A percentile compares a stretch with the other conserved stretches of the same genome.
Evolutionary conservation across 2,888 invertebrate species (phyloP).

Genomic region (Steinernema carpocapsae): DNA sequence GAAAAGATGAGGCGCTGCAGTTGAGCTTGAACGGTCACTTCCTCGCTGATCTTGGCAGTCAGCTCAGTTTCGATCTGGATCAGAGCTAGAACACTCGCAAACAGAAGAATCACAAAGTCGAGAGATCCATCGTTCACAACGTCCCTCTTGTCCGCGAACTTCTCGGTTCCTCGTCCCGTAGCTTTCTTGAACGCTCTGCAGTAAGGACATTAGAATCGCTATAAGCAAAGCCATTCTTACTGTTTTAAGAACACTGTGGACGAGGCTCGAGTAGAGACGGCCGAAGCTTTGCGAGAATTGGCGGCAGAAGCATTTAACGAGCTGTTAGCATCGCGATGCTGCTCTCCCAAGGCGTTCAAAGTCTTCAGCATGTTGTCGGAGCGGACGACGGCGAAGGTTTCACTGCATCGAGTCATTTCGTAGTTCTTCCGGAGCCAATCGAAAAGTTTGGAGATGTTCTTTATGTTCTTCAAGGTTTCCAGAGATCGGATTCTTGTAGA

Average conservation of each 20-base stretch:
- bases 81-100: slow-evolving; percentile 44
- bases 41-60: slow-evolving; percentile 44
- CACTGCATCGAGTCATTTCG: background rate
- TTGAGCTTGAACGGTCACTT: slow-evolving; percentile 50
- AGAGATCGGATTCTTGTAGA: slow-evolving; percentile 39
- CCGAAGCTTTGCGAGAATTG: slow-evolving; percentile 4
- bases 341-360: slow-evolving; percentile 43
- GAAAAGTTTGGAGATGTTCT: slow-evolving; percentile 45
- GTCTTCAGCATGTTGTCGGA: slow-evolving; percentile 54
- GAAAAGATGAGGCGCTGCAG: slow-evolving; percentile 48
- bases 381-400: slow-evolving; percentile 37
- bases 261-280: background rate
- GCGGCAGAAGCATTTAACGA: background rate
- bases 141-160: slow-evolving; percentile 35
- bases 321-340: slow-evolving; percentile 27
- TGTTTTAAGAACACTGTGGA: slow-evolving; percentile 28
- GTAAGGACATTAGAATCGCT: slow-evolving; percentile 34
- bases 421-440: slow-evolving; percentile 44
- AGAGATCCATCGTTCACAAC: slow-evolving; percentile 39
- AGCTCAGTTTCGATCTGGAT: slow-evolving; percentile 53
- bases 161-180: slow-evolving; percentile 39
- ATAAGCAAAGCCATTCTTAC: slow-evolving; percentile 33
- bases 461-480: slow-evolving; percentile 46
- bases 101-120: slow-evolving; percentile 40
- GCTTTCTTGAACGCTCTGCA: slow-evolving; percentile 45